Conservation (phyloP, 2,797 vertebrate genomes). For the Catharus ustulatus region DNA sequence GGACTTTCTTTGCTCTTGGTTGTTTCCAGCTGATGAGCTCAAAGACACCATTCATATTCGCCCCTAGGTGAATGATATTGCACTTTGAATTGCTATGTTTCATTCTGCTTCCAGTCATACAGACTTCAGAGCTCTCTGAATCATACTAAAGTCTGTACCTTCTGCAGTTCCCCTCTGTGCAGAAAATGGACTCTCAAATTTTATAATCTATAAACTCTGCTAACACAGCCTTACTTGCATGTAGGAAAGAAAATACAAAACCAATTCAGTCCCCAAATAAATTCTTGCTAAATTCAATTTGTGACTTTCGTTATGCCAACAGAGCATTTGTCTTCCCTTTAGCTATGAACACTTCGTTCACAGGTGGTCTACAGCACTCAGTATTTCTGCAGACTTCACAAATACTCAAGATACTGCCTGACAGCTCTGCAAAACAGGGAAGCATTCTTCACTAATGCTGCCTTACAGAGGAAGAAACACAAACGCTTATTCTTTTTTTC, state of each 20-base stretch:
- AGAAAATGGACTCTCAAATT: not conserved
- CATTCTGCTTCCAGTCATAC: not conserved
- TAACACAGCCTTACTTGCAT: not conserved
- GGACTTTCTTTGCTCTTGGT: not conserved
- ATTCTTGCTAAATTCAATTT: not conserved
- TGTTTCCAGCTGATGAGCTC: not conserved
- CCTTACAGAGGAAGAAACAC: not conserved
- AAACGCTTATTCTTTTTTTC: not conserved
- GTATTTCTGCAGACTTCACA: not conserved
- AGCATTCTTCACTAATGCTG: not conserved
- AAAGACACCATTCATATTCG: not conserved
- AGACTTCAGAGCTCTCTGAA: slow-evolving; percentile 4
- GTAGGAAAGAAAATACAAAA: not conserved
- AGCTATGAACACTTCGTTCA: not conserved
- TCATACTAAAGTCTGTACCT: not conserved
- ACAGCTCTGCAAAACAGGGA: not conserved
- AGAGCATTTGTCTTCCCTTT: not conserved
- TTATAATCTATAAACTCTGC: not conserved
- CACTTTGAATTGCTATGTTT: not conserved
- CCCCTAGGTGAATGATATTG: not conserved
- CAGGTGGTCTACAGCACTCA: not conserved
- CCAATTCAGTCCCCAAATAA: not conserved
- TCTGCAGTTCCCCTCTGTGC: not conserved
- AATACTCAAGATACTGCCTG: not conserved
- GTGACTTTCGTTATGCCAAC: not conserved